A percentile compares a stretch with the other conserved stretches of the same genome.
phyloP scores from a whole-genome alignment of 2,797 vertebrate species.

The Lithobates sylvaticus region DNA sequence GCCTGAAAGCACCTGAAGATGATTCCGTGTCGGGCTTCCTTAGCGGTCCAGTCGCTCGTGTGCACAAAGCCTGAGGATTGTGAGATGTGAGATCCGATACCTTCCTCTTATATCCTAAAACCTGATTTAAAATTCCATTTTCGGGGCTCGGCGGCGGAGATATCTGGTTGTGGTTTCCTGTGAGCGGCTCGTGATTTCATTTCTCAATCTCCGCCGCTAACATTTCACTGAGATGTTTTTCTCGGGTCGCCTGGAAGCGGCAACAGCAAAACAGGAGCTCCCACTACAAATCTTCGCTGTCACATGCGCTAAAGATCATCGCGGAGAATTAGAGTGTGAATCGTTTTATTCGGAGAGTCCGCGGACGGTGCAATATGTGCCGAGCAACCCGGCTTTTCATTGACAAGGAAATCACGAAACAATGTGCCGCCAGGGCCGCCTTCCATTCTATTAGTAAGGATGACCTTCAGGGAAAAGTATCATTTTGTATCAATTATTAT shows the following conservation, averaged over 20 bases:
- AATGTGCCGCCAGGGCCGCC: too few relatives aligned
- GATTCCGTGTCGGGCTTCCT: too few relatives aligned
- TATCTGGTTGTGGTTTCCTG: constrained; percentile 1
- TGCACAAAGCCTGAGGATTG: too few relatives aligned
- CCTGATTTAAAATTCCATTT: too few relatives aligned
- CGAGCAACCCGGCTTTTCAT: not conserved
- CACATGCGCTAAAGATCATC: constrained; percentile 51
- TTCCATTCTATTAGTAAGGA: too few relatives aligned
- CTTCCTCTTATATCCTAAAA: too few relatives aligned
- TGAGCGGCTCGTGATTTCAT: not conserved
- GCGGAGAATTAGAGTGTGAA: constrained; percentile 59
- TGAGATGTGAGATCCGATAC: too few relatives aligned
- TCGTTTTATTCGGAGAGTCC: constrained; percentile 37
- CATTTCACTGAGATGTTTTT: constrained; percentile 49
- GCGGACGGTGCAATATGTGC: not conserved
- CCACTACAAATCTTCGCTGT: constrained; percentile 50
- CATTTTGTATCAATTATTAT: too few relatives aligned
- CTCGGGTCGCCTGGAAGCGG: constrained; percentile 47
- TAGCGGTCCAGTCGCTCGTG: too few relatives aligned
- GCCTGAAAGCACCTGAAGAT: too few relatives aligned
- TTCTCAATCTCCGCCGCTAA: constrained; percentile 25
- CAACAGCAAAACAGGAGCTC: constrained; percentile 47
- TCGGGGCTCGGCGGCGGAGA: not conserved
- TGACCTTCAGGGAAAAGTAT: too few relatives aligned
- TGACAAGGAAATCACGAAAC: not conserved